These are phyloP conservation scores for Porites lutea DNA, from an alignment of 64 coral and sea anemone genomes.

Conservation along the genomic window DNA sequence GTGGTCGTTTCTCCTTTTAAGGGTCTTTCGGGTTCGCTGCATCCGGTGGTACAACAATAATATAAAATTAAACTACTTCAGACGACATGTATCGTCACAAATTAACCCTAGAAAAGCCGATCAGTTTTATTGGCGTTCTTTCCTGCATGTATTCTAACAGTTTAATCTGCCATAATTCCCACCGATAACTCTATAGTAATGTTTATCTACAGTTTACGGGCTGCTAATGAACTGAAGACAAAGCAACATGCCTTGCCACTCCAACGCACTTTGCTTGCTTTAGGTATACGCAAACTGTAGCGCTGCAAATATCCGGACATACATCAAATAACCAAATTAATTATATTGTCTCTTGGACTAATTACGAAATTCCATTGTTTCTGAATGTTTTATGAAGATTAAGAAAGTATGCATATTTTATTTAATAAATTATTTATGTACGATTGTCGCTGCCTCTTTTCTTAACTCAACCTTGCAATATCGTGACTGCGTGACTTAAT, in stretches of 20 bases:
- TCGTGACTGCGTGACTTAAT: neutral
- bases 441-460: neutral
- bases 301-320: neutral
- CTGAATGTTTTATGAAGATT: neutral
- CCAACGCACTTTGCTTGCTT: neutral
- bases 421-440: slow-evolving; percentile 42
- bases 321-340: neutral
- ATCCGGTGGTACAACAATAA: neutral
- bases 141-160: neutral
- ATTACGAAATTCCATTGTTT: slow-evolving; percentile 17
- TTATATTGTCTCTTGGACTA: slow-evolving; percentile 16
- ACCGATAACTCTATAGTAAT: neutral
- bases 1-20: neutral
- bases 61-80: neutral
- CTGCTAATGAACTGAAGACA: neutral
- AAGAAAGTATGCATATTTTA: neutral
- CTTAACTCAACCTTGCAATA: neutral
- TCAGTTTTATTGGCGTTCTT: neutral
- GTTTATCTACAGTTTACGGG: slow-evolving; percentile 16
- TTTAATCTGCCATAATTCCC: neutral
- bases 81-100: neutral
- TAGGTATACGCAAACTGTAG: too few species aligned
- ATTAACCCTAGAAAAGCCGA: too few species aligned
- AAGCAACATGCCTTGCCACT: neutral
- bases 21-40: neutral